Evolutionary conservation across 2,113 vertebrate species (phyloP).

Genomic region (Sylvietta virens): DNA sequence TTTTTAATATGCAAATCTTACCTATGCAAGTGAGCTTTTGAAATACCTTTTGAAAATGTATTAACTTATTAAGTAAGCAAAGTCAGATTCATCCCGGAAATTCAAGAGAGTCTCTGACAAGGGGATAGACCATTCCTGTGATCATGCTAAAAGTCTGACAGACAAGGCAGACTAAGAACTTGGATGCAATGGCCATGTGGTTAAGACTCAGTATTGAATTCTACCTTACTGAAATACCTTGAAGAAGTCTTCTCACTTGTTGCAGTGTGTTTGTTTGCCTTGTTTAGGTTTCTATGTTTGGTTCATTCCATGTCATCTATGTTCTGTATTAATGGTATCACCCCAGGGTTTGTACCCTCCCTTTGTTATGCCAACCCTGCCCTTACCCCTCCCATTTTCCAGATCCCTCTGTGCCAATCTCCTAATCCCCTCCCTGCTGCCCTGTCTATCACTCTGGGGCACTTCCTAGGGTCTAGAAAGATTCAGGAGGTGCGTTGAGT

Average conservation of each 20-base stretch:
- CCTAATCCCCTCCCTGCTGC: too few species aligned
- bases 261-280: too few species aligned
- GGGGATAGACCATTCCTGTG: neutral
- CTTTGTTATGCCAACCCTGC: too few species aligned
- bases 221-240: neutral
- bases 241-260: neutral
- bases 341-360: too few species aligned
- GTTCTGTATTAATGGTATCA: too few species aligned
- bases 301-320: too few species aligned
- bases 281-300: too few species aligned
- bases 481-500: too few species aligned
- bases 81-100: neutral
- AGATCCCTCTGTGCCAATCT: too few species aligned
- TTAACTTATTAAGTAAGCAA: neutral
- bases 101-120: neutral
- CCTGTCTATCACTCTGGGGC: too few species aligned
- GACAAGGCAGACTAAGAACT: neutral
- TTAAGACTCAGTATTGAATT: neutral
- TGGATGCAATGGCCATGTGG: neutral
- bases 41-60: neutral
- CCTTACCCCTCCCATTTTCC: too few species aligned
- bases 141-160: neutral
- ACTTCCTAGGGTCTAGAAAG: too few species aligned
- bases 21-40: neutral
- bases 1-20: neutral